Conservation (phyloP, 1,140 invertebrate species). For the Procambarus virginalis region DNA sequence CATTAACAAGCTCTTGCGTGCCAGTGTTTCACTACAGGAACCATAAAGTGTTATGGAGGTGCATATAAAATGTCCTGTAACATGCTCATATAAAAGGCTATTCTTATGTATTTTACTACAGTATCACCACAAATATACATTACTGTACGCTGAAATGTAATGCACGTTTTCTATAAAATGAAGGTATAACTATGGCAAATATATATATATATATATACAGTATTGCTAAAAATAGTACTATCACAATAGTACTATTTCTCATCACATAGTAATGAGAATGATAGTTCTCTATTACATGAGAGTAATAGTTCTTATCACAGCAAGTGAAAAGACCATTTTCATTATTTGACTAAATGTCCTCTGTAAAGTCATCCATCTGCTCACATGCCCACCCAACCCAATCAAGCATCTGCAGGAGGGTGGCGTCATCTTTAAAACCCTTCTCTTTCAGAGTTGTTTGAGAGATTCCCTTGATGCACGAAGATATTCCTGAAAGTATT, state of each 20-base stretch:
- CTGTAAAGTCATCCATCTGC: constrained; percentile 39
- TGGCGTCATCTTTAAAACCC: constrained; percentile 19
- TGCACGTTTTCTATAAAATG: no score
- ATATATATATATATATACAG: no score
- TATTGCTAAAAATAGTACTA: background rate
- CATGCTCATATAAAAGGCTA: background rate
- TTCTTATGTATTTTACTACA: background rate
- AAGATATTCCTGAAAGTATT: constrained; percentile 37
- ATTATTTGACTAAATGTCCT: background rate
- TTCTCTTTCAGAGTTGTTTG: constrained; percentile 17
- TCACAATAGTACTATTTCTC: background rate
- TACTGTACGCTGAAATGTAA: no score
- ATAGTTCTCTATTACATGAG: background rate
- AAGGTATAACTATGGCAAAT: no score
- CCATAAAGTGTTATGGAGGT: background rate
- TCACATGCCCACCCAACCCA: constrained; percentile 52
- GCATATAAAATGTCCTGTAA: background rate
- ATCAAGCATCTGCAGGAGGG: constrained; percentile 33
- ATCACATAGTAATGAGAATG: background rate
- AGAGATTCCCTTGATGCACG: constrained; percentile 42
- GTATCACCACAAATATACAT: no score
- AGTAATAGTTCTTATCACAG: background rate
- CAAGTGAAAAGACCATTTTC: no score
- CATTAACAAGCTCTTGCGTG: no score
- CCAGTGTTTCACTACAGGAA: no score